These are phyloP conservation scores for Cololabis saira DNA, from an alignment of 2,113 vertebrate genomes.

Conservation along the genomic window DNA sequence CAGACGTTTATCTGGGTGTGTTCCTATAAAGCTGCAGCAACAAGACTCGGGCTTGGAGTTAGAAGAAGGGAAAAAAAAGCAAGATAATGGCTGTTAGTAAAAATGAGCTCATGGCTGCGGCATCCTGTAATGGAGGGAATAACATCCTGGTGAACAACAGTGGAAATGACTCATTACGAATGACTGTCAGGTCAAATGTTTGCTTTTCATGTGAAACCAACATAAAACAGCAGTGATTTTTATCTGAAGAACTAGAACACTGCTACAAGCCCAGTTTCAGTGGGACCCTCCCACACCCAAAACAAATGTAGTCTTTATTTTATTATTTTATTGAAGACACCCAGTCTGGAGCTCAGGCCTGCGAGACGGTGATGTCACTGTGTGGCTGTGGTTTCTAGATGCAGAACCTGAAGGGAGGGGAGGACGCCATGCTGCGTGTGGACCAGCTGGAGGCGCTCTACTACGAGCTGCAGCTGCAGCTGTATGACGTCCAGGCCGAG, in stretches of 20 bases:
- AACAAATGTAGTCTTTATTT: neutral
- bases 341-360: neutral
- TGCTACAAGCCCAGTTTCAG: neutral
- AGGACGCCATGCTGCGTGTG: conserved; percentile 90
- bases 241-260: neutral
- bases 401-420: conserved; percentile 91
- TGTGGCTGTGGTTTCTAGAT: conserved; percentile 81
- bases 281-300: neutral
- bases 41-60: neutral
- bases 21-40: neutral
- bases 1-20: neutral
- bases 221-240: neutral
- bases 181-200: conserved; percentile 11
- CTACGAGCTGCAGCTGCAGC: conserved; percentile 95
- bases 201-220: conserved; percentile 2
- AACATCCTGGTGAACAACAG: conserved; percentile 43
- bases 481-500: conserved; percentile 97
- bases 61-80: neutral
- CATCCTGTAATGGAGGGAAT: conserved; percentile 41
- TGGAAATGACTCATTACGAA: conserved; percentile 50
- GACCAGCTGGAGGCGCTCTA: conserved; percentile 95
- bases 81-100: conserved; percentile 20
- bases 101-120: conserved; percentile 49
- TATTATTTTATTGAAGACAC: neutral
- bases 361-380: neutral